A percentile compares a stretch with the other conserved stretches of the same genome.
Conservation (phyloP, 2,888 invertebrate species). For the Melieria omissa region DNA sequence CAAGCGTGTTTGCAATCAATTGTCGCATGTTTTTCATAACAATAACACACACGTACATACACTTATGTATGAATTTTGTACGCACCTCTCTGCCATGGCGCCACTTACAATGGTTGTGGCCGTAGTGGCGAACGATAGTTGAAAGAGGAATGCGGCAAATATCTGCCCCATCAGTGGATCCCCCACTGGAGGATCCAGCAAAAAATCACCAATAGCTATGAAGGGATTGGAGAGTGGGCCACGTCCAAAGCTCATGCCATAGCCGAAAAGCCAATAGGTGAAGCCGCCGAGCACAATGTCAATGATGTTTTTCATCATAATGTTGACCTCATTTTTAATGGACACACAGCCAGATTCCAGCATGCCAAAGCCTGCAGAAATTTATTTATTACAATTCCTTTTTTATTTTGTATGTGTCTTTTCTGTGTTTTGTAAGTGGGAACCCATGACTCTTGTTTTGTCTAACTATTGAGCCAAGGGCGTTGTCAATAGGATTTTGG, state of each 20-base stretch:
- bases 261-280: conserved; percentile 96
- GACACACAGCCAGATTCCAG: conserved; percentile 93
- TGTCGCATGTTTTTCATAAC: background rate
- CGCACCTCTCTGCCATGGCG: conserved; percentile 91
- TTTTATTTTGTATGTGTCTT: no score
- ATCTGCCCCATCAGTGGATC: conserved; percentile 85
- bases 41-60: background rate
- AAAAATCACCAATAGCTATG: conserved; percentile 85
- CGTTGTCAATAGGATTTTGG: no score
- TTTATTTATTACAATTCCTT: no score
- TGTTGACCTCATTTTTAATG: conserved; percentile 93
- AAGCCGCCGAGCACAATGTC: conserved; percentile 90
- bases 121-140: conserved; percentile 85
- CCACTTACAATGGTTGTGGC: conserved; percentile 94
- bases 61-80: background rate
- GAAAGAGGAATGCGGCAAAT: conserved; percentile 90
- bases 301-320: conserved; percentile 97
- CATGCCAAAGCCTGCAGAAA: conserved; percentile 95
- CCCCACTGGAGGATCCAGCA: conserved; percentile 79
- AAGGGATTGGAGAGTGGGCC: conserved; percentile 80
- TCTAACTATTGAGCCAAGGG: no score
- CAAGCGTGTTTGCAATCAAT: background rate
- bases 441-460: no score
- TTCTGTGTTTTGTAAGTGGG: no score
- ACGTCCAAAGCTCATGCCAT: conserved; percentile 88